Evolutionary conservation across 30 jellyfish, hydroid and myxozoan species (phyloP).

Genomic region (Calvadosia cruxmelitensis): DNA sequence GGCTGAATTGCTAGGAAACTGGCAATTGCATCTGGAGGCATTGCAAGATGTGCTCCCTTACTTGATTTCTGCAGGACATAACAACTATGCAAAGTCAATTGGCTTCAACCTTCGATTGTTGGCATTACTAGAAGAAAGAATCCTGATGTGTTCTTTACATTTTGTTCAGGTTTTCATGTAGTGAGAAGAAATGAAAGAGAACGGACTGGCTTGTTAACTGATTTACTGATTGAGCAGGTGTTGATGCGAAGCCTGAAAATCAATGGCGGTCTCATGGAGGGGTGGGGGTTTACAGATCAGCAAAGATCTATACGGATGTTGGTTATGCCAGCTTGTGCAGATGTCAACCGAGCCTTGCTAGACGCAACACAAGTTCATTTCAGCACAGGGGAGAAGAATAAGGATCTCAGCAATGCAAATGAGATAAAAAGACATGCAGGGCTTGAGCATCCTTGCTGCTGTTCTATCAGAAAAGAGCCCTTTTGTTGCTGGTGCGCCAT

Average conservation of each 20-base stretch:
- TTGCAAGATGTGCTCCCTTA: constrained; percentile 16
- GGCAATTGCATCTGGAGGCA: constrained; percentile 22
- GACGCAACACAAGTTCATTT: constrained; percentile 3
- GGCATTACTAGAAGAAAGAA: constrained; percentile 26
- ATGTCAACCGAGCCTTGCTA: constrained; percentile 27
- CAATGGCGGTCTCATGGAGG: constrained; percentile 42
- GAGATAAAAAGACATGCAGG: constrained; percentile 14
- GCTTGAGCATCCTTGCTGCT: not conserved
- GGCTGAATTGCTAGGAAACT: constrained; percentile 29
- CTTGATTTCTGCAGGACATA: constrained; percentile 44
- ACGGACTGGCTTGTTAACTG: no score
- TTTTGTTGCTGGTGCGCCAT: no score
- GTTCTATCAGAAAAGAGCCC: no score
- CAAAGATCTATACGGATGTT: constrained; percentile 26
- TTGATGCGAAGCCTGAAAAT: no score
- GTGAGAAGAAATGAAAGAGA: no score
- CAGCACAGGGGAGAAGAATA: constrained; percentile 38
- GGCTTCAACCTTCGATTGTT: constrained; percentile 21
- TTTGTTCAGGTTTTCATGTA: constrained; percentile 11
- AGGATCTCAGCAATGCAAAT: constrained; percentile 32
- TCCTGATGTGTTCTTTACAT: constrained; percentile 10
- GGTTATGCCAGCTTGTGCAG: constrained; percentile 4
- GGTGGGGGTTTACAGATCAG: constrained; percentile 16
- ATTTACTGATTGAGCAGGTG: no score
- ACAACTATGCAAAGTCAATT: constrained; percentile 35